Evolutionary conservation across 2,113 vertebrate species (phyloP).

Genomic region (Chaenogobius annularis): DNA sequence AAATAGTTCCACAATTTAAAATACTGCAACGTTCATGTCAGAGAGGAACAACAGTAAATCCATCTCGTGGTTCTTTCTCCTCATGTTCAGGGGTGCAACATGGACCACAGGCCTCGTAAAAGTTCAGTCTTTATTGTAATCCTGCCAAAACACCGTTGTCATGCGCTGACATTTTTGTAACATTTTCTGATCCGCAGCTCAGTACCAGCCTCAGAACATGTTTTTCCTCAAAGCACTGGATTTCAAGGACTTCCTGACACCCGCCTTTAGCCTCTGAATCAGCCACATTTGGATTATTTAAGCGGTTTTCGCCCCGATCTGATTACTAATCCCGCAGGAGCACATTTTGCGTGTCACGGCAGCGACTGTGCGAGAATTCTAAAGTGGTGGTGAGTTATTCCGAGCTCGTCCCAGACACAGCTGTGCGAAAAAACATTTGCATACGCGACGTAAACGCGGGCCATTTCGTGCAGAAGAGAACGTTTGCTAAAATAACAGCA

Average conservation of each 20-base stretch:
- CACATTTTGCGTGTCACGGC: slow-evolving; percentile 20
- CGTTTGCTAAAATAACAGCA: background rate
- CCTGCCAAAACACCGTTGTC: too few relatives aligned
- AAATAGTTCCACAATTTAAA: too few relatives aligned
- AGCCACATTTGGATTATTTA: slow-evolving; percentile 25
- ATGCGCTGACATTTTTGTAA: background rate
- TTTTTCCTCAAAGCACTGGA: slow-evolving; percentile 27
- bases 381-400: slow-evolving; percentile 4
- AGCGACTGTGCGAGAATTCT: slow-evolving; percentile 6
- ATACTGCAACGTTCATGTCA: too few relatives aligned
- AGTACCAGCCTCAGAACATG: slow-evolving; percentile 1
- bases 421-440: slow-evolving; percentile 3
- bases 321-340: slow-evolving; percentile 24
- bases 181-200: slow-evolving; percentile 12
- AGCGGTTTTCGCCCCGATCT: slow-evolving; percentile 20
- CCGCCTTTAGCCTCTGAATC: background rate
- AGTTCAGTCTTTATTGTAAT: too few relatives aligned
- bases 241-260: slow-evolving; percentile 25
- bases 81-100: too few relatives aligned
- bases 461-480: background rate
- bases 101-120: too few relatives aligned
- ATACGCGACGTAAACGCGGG: background rate
- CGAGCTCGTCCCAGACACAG: background rate
- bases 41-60: too few relatives aligned
- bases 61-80: too few relatives aligned